phyloP scores from a whole-genome alignment of 2,797 vertebrate species.

The Kryptopterus vitreolus region DNA sequence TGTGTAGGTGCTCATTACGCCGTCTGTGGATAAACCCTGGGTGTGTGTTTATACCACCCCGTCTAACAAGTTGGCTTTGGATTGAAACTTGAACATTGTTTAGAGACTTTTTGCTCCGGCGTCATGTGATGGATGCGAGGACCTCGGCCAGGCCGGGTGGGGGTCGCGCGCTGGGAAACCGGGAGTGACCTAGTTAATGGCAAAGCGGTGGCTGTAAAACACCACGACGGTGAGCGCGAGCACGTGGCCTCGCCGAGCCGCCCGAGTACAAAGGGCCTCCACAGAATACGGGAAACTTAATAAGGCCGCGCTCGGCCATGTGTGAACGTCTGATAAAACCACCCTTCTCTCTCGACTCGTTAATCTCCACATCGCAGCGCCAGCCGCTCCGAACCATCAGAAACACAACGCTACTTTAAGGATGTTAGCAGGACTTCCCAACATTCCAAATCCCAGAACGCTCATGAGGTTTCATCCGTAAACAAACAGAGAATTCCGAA shows the following conservation, averaged over 20 bases:
- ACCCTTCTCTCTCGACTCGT: constrained; percentile 43
- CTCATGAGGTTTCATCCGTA: too few species aligned
- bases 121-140: background rate
- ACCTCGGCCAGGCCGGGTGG: constrained; percentile 18
- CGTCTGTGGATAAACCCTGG: background rate
- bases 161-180: background rate
- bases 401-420: too few species aligned
- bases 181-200: constrained; percentile 35
- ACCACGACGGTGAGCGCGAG: background rate
- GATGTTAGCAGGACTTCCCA: too few species aligned
- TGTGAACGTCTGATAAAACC: constrained; percentile 49
- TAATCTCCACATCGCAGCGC: constrained; percentile 38
- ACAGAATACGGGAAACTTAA: constrained; percentile 41
- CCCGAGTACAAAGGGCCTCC: constrained; percentile 44
- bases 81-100: background rate
- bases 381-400: background rate
- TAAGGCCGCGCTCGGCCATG: constrained; percentile 31
- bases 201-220: constrained; percentile 28
- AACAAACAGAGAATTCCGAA: too few species aligned
- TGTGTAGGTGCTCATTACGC: background rate
- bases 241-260: constrained; percentile 23
- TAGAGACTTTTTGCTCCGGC: background rate
- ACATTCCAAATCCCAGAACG: too few species aligned
- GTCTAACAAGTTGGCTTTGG: too few species aligned
- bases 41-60: background rate